phyloP scores from a whole-genome alignment of 2,888 invertebrate genomes.

The Synanthedon formicaeformis region DNA sequence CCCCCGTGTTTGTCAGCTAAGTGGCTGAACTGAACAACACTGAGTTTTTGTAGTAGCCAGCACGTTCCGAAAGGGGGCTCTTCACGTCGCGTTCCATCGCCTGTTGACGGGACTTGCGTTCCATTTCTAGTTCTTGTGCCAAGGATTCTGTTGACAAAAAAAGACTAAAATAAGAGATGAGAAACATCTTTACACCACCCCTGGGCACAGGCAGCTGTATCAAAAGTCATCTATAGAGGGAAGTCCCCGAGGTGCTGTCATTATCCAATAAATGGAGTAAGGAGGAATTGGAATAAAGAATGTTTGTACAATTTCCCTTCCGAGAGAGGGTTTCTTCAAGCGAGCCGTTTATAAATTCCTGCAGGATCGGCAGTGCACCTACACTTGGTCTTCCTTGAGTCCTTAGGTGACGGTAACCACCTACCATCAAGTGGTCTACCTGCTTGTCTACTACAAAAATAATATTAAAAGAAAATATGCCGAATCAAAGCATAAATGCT shows the following conservation, averaged over 20 bases:
- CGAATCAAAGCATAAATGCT: no score
- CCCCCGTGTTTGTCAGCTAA: conserved; percentile 65
- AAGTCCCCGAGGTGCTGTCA: conserved; percentile 1
- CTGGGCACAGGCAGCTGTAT: no score
- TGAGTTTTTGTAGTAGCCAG: conserved; percentile 89
- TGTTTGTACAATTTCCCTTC: no score
- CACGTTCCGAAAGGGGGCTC: conserved; percentile 85
- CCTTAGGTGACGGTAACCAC: no score
- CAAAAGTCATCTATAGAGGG: no score
- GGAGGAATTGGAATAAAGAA: conserved; percentile 1
- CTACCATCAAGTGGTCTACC: no score
- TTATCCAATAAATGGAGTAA: conserved; percentile 7
- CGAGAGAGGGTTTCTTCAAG: no score
- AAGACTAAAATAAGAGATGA: background rate
- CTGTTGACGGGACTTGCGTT: conserved; percentile 86
- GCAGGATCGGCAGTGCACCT: background rate
- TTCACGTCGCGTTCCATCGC: conserved; percentile 86
- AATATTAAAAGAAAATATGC: no score
- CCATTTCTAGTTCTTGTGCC: conserved; percentile 89
- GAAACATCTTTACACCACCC: no score
- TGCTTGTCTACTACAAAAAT: no score
- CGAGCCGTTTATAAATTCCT: no score
- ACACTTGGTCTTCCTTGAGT: no score
- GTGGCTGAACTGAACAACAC: conserved; percentile 91
- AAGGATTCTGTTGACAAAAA: conserved; percentile 78